Percentiles rank a stretch among this genome's conserved stretches.
Conservation (phyloP, 1,140 invertebrate genomes). For the Holcopasites calliopsidis region DNA sequence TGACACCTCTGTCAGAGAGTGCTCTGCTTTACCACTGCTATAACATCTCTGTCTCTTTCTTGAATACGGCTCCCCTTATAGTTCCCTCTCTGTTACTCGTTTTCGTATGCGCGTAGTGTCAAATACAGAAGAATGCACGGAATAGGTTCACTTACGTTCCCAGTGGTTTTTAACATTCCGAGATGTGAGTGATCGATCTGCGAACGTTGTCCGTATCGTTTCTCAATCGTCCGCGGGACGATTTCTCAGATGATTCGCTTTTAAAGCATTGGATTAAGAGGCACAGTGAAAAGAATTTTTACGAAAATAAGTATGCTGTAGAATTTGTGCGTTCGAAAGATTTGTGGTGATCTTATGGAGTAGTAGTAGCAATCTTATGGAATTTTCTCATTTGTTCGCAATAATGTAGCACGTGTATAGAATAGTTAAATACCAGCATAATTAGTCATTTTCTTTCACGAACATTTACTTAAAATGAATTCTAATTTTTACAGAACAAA, state of each 20-base stretch:
- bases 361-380: no score
- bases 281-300: background rate
- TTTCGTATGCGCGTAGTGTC: slow-evolving; percentile 35
- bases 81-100: slow-evolving; percentile 27
- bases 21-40: slow-evolving; percentile 44
- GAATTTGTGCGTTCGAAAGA: background rate
- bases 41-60: slow-evolving; percentile 31
- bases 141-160: slow-evolving; percentile 19
- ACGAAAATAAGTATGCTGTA: background rate
- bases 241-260: background rate
- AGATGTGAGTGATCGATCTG: slow-evolving; percentile 17
- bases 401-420: background rate
- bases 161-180: slow-evolving; percentile 18
- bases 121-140: slow-evolving; percentile 34
- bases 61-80: background rate
- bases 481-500: slow-evolving; percentile 64
- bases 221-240: background rate
- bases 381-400: no score
- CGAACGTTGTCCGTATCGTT: background rate
- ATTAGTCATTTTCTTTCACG: background rate
- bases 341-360: no score
- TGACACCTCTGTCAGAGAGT: slow-evolving; percentile 76
- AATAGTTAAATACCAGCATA: background rate
- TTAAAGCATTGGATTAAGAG: background rate
- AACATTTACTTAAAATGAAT: background rate